These are phyloP conservation scores for Palythoa grandiflora DNA, from an alignment of 92 coral and sea anemone species.

Conservation along the genomic window DNA sequence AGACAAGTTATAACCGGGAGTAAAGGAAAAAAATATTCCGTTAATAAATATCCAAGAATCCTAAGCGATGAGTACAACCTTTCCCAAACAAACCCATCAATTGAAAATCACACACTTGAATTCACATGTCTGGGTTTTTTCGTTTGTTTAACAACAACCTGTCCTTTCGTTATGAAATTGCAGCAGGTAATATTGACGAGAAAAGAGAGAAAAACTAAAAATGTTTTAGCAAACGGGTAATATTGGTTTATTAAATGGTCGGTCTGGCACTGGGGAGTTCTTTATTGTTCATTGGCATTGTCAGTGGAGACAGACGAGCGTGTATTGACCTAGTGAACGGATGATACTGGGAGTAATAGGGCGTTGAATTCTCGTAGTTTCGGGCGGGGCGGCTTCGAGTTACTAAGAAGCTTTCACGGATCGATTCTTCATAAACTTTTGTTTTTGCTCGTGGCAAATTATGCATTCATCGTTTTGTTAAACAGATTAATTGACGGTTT, in stretches of 20 bases:
- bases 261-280: conserved; percentile 1
- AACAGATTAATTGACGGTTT: conserved; percentile 40
- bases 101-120: background rate
- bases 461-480: conserved; percentile 36
- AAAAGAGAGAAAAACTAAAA: background rate
- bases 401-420: background rate
- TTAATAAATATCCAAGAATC: background rate
- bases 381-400: background rate
- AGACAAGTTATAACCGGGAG: background rate
- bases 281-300: background rate
- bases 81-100: conserved; percentile 6
- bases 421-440: conserved; percentile 17
- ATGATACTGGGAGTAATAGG: background rate
- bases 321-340: background rate
- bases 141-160: conserved; percentile 46
- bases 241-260: conserved; percentile 8
- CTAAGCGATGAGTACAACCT: background rate
- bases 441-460: conserved; percentile 20
- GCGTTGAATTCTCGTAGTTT: background rate
- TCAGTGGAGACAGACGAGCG: background rate
- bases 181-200: conserved; percentile 21
- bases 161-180: background rate
- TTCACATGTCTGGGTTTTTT: background rate
- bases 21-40: conserved; percentile 1
- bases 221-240: background rate